phyloP scores from a whole-genome alignment of 2,113 vertebrate species.

The Gymnorhina tibicen region DNA sequence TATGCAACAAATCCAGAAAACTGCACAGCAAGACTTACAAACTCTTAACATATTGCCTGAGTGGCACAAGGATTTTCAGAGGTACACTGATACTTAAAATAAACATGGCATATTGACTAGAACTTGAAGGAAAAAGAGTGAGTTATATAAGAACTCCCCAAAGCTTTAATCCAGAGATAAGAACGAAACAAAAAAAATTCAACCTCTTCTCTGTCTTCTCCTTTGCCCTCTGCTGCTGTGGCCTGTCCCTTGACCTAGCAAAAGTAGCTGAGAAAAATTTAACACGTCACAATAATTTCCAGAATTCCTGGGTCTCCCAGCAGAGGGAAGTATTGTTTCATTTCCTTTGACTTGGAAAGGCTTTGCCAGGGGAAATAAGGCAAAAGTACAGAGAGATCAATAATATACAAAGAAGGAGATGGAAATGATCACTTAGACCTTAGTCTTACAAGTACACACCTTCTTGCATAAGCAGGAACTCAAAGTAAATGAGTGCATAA shows the following conservation, averaged over 20 bases:
- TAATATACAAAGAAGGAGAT: not conserved
- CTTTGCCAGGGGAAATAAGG: not conserved
- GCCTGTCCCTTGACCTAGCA: not conserved
- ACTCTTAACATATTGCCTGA: not conserved
- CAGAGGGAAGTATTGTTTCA: conserved; percentile 67
- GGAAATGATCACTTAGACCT: not conserved
- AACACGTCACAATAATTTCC: not conserved
- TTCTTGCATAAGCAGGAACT: not conserved
- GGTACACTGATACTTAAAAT: not conserved
- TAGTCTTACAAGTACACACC: not conserved
- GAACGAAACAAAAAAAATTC: not conserved
- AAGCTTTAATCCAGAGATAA: not conserved
- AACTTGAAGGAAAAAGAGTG: not conserved
- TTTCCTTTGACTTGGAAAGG: not conserved
- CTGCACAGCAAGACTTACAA: not conserved
- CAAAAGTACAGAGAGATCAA: not conserved
- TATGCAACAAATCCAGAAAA: not conserved
- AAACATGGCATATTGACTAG: not conserved
- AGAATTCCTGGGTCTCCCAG: conserved; percentile 48
- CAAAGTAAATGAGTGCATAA: not conserved
- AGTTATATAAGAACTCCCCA: not conserved
- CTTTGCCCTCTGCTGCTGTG: not conserved
- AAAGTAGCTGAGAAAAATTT: not conserved
- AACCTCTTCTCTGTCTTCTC: not conserved
- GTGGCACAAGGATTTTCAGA: not conserved